Base-by-base conservation (phyloP, 2,113 vertebrate genomes). In the Alethe castanea region DNA sequence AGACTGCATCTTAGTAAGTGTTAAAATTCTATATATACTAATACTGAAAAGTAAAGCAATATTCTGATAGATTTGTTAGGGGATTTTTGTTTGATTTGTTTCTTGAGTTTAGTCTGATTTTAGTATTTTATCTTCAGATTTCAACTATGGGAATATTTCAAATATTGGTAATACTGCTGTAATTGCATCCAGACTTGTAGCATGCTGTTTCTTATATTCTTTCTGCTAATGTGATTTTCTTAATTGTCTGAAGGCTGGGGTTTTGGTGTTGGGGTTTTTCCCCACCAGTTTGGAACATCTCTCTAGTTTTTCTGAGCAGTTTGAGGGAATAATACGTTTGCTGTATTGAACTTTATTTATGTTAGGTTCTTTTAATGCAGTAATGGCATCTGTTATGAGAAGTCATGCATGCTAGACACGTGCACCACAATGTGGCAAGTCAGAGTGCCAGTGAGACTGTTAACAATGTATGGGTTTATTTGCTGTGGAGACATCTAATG, bases 201-300 rank as follows among this genome's bases (percentile, higher is more conserved):
- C 5, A 0, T 77, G 38, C 14, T 28, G 16, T 84, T 87, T 74
- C 24, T 79, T 78, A 25, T 5, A 25, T 70, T 28, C 35, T 60
- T 84, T 72, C 11, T 76, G 35, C 40, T 65, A 40, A 47, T 4
- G 2, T 52, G 33, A 52, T 64, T 78, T 78, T 64, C 28, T 67
- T 92, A 71, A 76, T 73, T 4, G 47, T 66, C 31, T 81, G 60
- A 59, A 94, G 89, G 26, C 17, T 56, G 50, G 14, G 19, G 12
- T 0, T 56, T 86, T 64, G 25, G 12, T 81, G 20, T 71, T 74
- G 28, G 15, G 6, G 0, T 19, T 0, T 5, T n/a, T 2, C 0
- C 8, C 11, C 24, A 19, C 20, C 8, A 29, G 2, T 72, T 69
- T 72, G 26, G 23, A 80, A 89, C 19, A 14, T 48, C 26, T 66